Conservation (phyloP, 1,140 invertebrate species). For the Cotesia vestalis region DNA sequence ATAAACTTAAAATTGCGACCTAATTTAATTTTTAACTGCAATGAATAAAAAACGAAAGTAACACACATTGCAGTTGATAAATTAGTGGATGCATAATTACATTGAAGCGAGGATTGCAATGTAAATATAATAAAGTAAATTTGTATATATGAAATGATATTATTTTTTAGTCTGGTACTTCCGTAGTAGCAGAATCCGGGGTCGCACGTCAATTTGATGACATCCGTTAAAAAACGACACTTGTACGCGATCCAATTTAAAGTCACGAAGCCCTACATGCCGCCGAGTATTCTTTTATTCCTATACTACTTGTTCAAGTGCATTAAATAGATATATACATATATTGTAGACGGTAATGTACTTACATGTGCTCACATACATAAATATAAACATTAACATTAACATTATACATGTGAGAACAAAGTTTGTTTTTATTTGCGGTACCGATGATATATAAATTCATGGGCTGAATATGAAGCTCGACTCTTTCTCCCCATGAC, state of each 20-base stretch:
- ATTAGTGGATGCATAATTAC: not conserved
- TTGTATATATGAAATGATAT: not conserved
- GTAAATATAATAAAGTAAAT: not conserved
- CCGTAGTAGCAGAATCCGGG: slow-evolving; percentile 50
- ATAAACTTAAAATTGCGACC: no score
- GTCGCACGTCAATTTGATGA: slow-evolving; percentile 65
- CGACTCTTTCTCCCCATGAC: not conserved
- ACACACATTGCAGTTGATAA: no score
- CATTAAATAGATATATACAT: slow-evolving; percentile 41
- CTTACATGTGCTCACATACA: not conserved
- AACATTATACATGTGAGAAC: slow-evolving; percentile 3
- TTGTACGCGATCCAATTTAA: slow-evolving; percentile 65
- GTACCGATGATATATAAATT: slow-evolving; percentile 17
- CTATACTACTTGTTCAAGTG: slow-evolving; percentile 41
- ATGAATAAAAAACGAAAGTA: not conserved
- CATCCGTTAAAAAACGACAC: slow-evolving; percentile 62
- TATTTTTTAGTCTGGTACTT: slow-evolving; percentile 35
- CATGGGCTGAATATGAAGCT: not conserved
- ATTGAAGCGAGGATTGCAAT: not conserved
- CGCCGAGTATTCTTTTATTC: slow-evolving; percentile 53
- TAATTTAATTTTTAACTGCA: no score
- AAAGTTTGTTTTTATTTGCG: slow-evolving; percentile 32
- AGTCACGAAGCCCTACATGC: slow-evolving; percentile 54
- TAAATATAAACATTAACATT: no score
- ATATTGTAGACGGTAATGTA: not conserved